Evolutionary conservation across 2,888 invertebrate species (phyloP), one percentile per base, ranked within the genome.

Genomic region (Pollenia amentaria): DNA sequence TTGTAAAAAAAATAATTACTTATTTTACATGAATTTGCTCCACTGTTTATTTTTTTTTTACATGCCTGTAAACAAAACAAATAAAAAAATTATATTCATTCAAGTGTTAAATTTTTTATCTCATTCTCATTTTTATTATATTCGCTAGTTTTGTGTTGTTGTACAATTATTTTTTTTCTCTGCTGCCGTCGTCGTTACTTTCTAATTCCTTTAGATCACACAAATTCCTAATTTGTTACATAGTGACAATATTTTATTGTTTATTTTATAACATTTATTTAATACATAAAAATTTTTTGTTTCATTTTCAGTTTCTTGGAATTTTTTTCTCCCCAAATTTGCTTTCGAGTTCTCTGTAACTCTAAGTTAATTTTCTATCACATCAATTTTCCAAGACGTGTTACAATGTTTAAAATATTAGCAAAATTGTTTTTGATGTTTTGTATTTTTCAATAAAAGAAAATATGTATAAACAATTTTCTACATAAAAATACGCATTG

Each of bases 301-400:
- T 40, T 79, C n/a, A 8, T 16, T 29, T 40, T 12, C 21, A 12
- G 29, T 60, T 62, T n/a, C 18, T 44, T 72, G 29, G 38, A 40
- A 78, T 78, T 67, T 14, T 29, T 48, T 8, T 46, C 62, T 51
- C 67, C 42, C 18, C 42, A 57, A 72, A 46, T 64, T 42, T 48
- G n/a, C 69, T 62, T 65, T 57, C 42, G n/a, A 53, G 53, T 72
- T 87, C 73, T 85, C 75, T 82, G 73, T 84, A 85, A 55, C 67
- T 79, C 73, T 67, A 89, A 89, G 90, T 91, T 91, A 91, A 92
- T 92, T 91, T 91, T 92, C 91, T 91, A 91, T 90, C 89, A 90
- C 91, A 91, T 90, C 90, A 90, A 83, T 84, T 84, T 76, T 76
- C 69, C 57, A 57, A 84, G 65, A 84, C 88, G 88, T 88, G 88